Base-by-base conservation (phyloP, 2,113 vertebrate species). In the Ptyas mucosa region DNA sequence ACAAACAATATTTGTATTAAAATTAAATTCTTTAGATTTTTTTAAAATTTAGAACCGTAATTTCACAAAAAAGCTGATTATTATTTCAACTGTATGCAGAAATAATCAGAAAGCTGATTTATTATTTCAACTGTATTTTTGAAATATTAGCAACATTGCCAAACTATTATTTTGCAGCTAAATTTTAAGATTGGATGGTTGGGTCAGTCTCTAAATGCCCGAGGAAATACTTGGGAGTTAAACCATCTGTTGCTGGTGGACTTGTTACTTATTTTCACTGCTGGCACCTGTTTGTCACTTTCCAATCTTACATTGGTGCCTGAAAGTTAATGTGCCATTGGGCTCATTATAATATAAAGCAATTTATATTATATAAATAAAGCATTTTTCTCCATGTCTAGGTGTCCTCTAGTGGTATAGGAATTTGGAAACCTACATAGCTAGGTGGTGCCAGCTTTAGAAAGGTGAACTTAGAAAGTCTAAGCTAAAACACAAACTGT, bases 171-270 rank as follows among this genome's bases (percentile, higher is more conserved):
- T 96, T 93, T 93, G 94, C 89, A 95, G 93, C 94, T 94, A 95
- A 96, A 94, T 96, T 95, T 95, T 92, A 89, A 94, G 93, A 92
- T 43, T 69, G 89, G 26, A 93, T 95, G 94, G 94, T 95, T 96
- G 95, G 94, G 88, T 94, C 52, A 94, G 88, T 90, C 96, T 95
- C 96, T 75, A 96, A 95, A 96, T 96, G 94, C 92, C 94, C 91
- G 94, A 93, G 85, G 91, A 89, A 95, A 92, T 95, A 87, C 95
- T 92, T 94, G 9, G 18, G 92, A 92, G 94, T 93, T 81, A 91
- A 90, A 94, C 95, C 94, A 96, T 96, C 95, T 96, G 96, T 91
- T 94, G 92, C 94, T 90, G 53, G 75, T 94, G 43, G 58, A 96
- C 92, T 94, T 95, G 94, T 93, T 96, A 95, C 96, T 95, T 64